A percentile compares a stretch with the other conserved stretches of the same genome.
phyloP scores from a whole-genome alignment of 2,888 invertebrate species.

The Orchesellides sinensis region DNA sequence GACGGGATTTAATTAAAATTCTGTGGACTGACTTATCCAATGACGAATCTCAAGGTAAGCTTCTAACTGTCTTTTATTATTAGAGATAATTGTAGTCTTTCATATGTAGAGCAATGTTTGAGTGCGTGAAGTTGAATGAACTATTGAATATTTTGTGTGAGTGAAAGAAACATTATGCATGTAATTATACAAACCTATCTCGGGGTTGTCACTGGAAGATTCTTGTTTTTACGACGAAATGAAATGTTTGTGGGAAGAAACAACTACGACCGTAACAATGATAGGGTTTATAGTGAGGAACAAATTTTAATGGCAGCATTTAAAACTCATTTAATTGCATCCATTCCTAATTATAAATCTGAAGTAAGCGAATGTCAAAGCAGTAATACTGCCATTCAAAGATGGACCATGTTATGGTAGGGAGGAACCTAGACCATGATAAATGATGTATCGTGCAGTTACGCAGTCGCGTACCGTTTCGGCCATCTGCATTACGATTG shows the following conservation, averaged over 20 bases:
- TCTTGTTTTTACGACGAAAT: too few relatives aligned
- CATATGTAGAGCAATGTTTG: background rate
- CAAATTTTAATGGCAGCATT: conserved; percentile 44
- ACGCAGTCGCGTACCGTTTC: background rate
- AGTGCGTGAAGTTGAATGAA: conserved; percentile 57
- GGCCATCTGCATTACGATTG: background rate
- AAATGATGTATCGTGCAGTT: conserved; percentile 51
- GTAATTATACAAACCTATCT: background rate
- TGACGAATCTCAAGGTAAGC: conserved; percentile 56
- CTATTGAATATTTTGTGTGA: conserved; percentile 22
- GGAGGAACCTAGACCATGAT: conserved; percentile 56
- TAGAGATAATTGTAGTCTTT: too few relatives aligned
- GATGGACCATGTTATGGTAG: conserved; percentile 18
- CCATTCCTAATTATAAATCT: too few relatives aligned
- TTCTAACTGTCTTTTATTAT: background rate
- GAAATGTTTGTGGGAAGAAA: too few relatives aligned
- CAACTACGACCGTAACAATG: too few relatives aligned
- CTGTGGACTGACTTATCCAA: conserved; percentile 33
- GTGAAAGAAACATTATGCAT: background rate
- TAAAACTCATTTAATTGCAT: conserved; percentile 18
- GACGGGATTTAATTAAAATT: background rate
- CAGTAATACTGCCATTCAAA: conserved; percentile 29
- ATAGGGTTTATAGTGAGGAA: conserved; percentile 17
- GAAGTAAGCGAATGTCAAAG: conserved; percentile 12
- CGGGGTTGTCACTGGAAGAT: too few relatives aligned